These are phyloP conservation scores for Lasioglossum malachurum DNA, from an alignment of 2,888 invertebrate species.

Conservation along the genomic window DNA sequence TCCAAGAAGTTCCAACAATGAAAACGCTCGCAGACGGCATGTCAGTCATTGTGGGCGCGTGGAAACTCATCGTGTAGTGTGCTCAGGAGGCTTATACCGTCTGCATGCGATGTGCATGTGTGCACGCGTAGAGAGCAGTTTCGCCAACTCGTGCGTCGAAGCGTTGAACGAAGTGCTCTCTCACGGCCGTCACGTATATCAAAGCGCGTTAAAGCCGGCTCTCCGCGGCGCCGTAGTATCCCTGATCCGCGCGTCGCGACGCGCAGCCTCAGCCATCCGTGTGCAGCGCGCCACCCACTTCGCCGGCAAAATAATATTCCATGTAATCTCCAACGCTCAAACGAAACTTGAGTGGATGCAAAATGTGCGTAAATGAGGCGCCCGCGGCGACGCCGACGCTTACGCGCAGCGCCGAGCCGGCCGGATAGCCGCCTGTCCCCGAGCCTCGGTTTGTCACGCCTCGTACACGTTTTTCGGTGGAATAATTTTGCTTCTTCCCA, in stretches of 20 bases:
- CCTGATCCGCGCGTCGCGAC: constrained; percentile 9
- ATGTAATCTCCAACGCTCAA: constrained; percentile 77
- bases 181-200: constrained; percentile 65
- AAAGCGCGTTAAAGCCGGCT: constrained; percentile 68
- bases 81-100: constrained; percentile 12
- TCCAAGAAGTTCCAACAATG: background rate
- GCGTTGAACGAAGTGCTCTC: constrained; percentile 52
- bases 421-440: constrained; percentile 46
- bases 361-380: constrained; percentile 77
- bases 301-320: constrained; percentile 77
- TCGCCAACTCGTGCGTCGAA: constrained; percentile 48
- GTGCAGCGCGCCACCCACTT: constrained; percentile 55
- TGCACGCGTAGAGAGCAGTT: constrained; percentile 22
- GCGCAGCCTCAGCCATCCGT: constrained; percentile 43
- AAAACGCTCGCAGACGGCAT: background rate
- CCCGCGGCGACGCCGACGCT: constrained; percentile 65
- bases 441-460: constrained; percentile 35
- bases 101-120: constrained; percentile 16
- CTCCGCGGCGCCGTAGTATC: background rate
- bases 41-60: constrained; percentile 32
- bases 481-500: constrained; percentile 19
- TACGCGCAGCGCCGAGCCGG: constrained; percentile 52
- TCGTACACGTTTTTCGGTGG: constrained; percentile 21
- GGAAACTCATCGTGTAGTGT: constrained; percentile 1
- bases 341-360: constrained; percentile 78